These are phyloP conservation scores for Nycteola revayana DNA, from an alignment of 2,888 invertebrate genomes.

Conservation along the genomic window DNA sequence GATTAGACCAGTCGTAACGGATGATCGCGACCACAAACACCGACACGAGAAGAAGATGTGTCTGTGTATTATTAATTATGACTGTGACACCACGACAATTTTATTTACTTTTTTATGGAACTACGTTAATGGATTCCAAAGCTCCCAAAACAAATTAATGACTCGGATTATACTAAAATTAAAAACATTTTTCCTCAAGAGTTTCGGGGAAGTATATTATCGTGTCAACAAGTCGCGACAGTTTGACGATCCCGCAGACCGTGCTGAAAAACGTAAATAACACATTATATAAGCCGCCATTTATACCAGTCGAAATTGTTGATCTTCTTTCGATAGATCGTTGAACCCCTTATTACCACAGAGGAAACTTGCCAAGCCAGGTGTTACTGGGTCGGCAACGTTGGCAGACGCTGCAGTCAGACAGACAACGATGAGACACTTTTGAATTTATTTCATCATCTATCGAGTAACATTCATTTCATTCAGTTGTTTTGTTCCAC, in stretches of 20 bases:
- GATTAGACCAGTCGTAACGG: too few species aligned
- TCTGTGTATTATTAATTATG: too few species aligned
- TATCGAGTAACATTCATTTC: too few species aligned
- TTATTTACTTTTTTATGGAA: too few species aligned
- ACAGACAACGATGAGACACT: slow-evolving; percentile 18
- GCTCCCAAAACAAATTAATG: too few species aligned
- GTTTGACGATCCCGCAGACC: slow-evolving; percentile 5
- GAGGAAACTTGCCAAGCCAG: slow-evolving; percentile 33
- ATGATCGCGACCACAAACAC: too few species aligned
- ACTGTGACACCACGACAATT: too few species aligned
- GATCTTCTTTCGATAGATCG: slow-evolving; percentile 33
- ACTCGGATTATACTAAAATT: too few species aligned
- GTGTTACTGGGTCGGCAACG: slow-evolving; percentile 42
- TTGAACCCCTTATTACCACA: slow-evolving; percentile 36
- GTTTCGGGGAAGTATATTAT: slow-evolving; percentile 11
- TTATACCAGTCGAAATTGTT: slow-evolving; percentile 25
- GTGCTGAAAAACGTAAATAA: slow-evolving; percentile 21
- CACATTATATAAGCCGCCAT: slow-evolving; percentile 27
- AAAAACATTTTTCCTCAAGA: slow-evolving; percentile 9
- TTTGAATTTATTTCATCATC: slow-evolving; percentile 15
- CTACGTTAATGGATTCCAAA: too few species aligned
- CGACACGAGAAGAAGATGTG: too few species aligned
- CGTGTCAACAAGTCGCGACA: slow-evolving; percentile 7
- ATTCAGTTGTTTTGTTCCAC: too few species aligned
- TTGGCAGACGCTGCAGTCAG: slow-evolving; percentile 25